Percentiles rank a stretch among this genome's conserved stretches.
phyloP scores from a whole-genome alignment of 2,888 invertebrate species.

The Meteorus colon region DNA sequence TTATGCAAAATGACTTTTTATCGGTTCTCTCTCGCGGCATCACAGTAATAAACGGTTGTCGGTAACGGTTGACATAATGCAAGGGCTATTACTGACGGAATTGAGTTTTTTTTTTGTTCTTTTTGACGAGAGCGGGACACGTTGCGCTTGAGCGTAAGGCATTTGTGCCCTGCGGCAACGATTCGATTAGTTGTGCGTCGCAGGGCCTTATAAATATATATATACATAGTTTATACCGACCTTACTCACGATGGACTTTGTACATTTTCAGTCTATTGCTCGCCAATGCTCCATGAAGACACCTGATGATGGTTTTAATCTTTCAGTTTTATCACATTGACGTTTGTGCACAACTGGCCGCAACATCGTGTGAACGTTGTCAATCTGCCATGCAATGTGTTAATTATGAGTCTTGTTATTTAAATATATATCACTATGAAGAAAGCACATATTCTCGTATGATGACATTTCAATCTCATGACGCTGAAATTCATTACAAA shows the following conservation, averaged over 20 bases:
- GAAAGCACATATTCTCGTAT: too few relatives aligned
- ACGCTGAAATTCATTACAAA: too few relatives aligned
- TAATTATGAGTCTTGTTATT: slow-evolving; percentile 17
- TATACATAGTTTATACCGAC: neutral
- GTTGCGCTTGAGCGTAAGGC: slow-evolving; percentile 39
- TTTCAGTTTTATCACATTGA: slow-evolving; percentile 24
- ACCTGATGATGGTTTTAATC: slow-evolving; percentile 36
- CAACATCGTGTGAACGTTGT: slow-evolving; percentile 24
- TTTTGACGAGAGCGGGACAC: slow-evolving; percentile 42
- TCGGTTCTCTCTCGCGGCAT: slow-evolving; percentile 51
- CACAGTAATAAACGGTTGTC: slow-evolving; percentile 70
- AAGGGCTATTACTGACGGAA: slow-evolving; percentile 65
- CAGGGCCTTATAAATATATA: slow-evolving; percentile 5
- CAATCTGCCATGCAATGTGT: slow-evolving; percentile 34
- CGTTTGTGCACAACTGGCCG: slow-evolving; percentile 21
- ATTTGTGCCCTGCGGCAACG: slow-evolving; percentile 29
- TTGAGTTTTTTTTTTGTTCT: slow-evolving; percentile 59
- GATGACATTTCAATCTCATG: too few relatives aligned
- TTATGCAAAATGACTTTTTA: slow-evolving; percentile 69
- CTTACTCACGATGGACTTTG: neutral
- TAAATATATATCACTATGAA: too few relatives aligned
- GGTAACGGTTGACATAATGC: slow-evolving; percentile 71
- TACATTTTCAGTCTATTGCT: slow-evolving; percentile 12
- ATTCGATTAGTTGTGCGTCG: slow-evolving; percentile 4
- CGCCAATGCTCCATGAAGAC: slow-evolving; percentile 11